These are phyloP conservation scores for Bombus terrestris DNA, from an alignment of 1,140 invertebrate genomes.

Conservation along the genomic window DNA sequence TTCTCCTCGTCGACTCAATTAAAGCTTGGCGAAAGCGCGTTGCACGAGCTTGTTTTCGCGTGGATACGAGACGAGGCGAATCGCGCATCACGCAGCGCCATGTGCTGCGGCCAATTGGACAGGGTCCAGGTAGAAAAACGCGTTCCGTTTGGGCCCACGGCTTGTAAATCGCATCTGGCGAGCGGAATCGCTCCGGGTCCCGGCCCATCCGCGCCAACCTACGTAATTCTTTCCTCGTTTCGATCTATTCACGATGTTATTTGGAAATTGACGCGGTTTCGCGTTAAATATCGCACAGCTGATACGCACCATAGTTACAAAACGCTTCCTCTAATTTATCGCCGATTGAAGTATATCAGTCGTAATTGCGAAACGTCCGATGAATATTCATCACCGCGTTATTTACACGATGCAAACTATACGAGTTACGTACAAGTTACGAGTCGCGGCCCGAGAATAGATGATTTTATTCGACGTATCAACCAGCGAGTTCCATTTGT, in stretches of 20 bases:
- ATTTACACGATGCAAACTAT: background rate
- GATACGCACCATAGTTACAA: background rate
- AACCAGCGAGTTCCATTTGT: background rate
- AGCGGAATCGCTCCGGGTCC: slow-evolving; percentile 67
- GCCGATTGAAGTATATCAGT: background rate
- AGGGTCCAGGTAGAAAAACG: slow-evolving; percentile 77
- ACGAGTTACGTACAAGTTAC: background rate
- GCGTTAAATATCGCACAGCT: slow-evolving; percentile 45
- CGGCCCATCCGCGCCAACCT: slow-evolving; percentile 40
- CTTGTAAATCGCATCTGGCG: slow-evolving; percentile 78
- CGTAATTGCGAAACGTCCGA: background rate
- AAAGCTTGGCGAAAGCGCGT: background rate
- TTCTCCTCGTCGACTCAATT: slow-evolving; percentile 6
- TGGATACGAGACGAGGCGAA: slow-evolving; percentile 64
- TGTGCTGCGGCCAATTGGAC: slow-evolving; percentile 77
- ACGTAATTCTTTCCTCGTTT: slow-evolving; percentile 60
- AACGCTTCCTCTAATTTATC: background rate
- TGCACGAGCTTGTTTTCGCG: slow-evolving; percentile 49
- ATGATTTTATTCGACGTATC: slow-evolving; percentile 10
- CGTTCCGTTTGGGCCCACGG: slow-evolving; percentile 52
- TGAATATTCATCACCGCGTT: background rate
- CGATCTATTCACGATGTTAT: slow-evolving; percentile 45
- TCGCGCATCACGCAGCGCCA: slow-evolving; percentile 70
- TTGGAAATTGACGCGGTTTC: slow-evolving; percentile 64
- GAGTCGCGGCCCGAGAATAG: background rate